phyloP scores from a whole-genome alignment of 2,888 invertebrate species.

The Thecocarcelia acutangulata region DNA sequence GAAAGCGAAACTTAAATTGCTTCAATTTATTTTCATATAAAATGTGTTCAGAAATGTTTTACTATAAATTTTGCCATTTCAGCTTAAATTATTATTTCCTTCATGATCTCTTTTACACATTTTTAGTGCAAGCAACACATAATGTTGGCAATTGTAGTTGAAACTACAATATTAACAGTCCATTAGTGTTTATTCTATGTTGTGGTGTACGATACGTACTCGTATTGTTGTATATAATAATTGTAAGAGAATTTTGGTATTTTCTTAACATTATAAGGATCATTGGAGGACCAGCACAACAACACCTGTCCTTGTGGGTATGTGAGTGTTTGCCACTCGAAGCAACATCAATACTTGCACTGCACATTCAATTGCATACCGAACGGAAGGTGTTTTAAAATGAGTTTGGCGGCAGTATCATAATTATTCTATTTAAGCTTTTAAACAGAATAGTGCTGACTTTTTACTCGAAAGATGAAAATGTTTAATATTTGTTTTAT shows the following conservation, averaged over 20 bases:
- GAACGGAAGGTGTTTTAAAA: too few species aligned
- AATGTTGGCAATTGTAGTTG: constrained; percentile 24
- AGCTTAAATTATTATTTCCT: neutral
- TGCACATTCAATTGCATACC: neutral
- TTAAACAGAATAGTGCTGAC: too few species aligned
- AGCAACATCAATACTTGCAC: neutral
- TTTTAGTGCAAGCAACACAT: neutral
- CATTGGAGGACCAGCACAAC: neutral
- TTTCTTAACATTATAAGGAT: constrained; percentile 1
- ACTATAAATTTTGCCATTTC: neutral
- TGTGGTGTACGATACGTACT: neutral
- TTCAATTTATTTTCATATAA: too few species aligned
- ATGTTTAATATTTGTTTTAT: too few species aligned
- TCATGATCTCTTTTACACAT: constrained; percentile 5
- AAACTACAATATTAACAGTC: constrained; percentile 32
- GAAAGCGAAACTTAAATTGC: too few species aligned
- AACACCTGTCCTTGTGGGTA: constrained; percentile 8
- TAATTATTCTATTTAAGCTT: too few species aligned
- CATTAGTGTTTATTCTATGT: neutral
- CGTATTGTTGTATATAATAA: neutral
- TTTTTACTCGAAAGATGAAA: too few species aligned
- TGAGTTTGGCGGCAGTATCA: too few species aligned
- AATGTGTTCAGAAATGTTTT: too few species aligned
- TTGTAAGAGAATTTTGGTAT: neutral
- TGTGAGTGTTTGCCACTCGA: too few species aligned